A percentile compares a stretch with the other conserved stretches of the same genome.
phyloP scores from a whole-genome alignment of 2,888 invertebrate genomes.

The Acanthopleura granulata region DNA sequence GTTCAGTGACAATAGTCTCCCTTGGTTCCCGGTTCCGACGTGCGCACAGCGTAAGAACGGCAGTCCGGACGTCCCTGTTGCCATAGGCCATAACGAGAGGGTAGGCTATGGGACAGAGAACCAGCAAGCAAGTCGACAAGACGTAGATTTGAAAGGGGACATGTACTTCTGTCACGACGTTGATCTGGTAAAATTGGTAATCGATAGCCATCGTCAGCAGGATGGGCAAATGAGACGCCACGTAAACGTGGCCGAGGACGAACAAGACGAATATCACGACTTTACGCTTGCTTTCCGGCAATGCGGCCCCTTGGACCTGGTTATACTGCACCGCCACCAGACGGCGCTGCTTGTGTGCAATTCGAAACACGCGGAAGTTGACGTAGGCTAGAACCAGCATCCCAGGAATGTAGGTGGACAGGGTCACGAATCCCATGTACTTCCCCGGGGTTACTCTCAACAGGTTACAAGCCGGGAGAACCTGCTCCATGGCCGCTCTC shows the following conservation, averaged over 20 bases:
- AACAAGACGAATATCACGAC: background rate
- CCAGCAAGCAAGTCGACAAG: background rate
- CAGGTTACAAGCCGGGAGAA: constrained; percentile 3
- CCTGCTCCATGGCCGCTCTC: background rate
- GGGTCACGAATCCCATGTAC: background rate
- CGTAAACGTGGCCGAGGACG: background rate
- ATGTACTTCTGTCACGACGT: background rate
- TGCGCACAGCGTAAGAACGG: background rate
- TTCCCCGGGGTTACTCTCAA: constrained; percentile 1
- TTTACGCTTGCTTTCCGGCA: background rate
- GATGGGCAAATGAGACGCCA: background rate
- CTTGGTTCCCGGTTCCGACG: too few species aligned
- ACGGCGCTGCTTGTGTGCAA: background rate
- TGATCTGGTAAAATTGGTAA: background rate
- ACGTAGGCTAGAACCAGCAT: background rate
- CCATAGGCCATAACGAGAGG: constrained; percentile 7
- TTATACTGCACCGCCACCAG: background rate
- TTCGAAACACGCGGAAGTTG: background rate
- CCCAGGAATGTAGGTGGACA: background rate
- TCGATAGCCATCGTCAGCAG: background rate
- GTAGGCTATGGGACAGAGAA: background rate
- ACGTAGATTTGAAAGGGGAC: background rate
- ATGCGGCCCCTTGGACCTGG: background rate
- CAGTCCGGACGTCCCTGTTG: background rate
- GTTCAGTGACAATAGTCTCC: too few species aligned